Percentiles rank a stretch among this genome's conserved stretches.
These are phyloP conservation scores for Sialia sialis DNA, from an alignment of 2,113 vertebrate species.

Conservation along the genomic window DNA sequence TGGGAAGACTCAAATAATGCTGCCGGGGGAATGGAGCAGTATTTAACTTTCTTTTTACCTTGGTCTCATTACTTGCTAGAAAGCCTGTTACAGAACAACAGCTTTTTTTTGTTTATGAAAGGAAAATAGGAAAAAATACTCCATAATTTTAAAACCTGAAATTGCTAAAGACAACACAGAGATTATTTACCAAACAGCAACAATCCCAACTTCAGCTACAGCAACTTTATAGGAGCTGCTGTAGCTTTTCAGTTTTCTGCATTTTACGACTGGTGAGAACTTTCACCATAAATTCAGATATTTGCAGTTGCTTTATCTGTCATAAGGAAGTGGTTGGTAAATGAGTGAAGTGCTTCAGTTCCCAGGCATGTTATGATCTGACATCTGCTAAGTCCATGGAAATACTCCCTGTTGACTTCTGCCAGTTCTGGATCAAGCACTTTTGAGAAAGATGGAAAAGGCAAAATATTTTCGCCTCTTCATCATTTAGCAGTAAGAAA, in stretches of 20 bases:
- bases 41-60: conserved; percentile 65
- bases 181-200: conserved; percentile 53
- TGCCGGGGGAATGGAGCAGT: conserved; percentile 49
- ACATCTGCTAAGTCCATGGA: neutral
- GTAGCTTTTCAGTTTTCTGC: conserved; percentile 32
- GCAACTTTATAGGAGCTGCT: conserved; percentile 32
- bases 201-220: conserved; percentile 45
- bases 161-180: conserved; percentile 59
- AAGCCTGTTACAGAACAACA: conserved; percentile 52
- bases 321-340: neutral
- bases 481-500: neutral
- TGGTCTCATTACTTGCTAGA: conserved; percentile 59
- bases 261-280: conserved; percentile 24
- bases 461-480: neutral
- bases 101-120: conserved; percentile 63
- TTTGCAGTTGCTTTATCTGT: conserved; percentile 18
- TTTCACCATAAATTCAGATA: neutral
- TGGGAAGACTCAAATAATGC: conserved; percentile 46
- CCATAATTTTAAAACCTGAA: conserved; percentile 41
- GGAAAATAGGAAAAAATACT: conserved; percentile 40
- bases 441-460: neutral
- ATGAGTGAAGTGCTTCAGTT: conserved; percentile 3
- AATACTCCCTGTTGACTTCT: neutral
- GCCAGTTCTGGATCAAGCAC: neutral
- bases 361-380: neutral